These are phyloP conservation scores for Brachylomia viminalis DNA, from an alignment of 2,888 invertebrate genomes.

Conservation along the genomic window DNA sequence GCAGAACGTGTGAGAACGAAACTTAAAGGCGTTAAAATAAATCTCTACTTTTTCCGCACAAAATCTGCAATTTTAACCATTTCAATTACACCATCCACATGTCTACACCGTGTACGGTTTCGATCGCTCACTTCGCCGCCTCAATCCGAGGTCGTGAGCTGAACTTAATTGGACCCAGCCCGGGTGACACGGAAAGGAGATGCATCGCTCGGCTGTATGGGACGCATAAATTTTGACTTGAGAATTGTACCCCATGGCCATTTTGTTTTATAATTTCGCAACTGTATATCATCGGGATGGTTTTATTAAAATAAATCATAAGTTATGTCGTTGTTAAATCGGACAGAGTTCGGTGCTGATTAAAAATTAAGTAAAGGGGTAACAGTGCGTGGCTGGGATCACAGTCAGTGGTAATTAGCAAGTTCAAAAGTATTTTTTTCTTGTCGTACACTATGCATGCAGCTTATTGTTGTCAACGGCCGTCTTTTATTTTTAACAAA, in stretches of 20 bases:
- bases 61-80: constrained; percentile 26
- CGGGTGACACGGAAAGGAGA: constrained; percentile 89
- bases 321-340: constrained; percentile 43
- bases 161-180: constrained; percentile 89
- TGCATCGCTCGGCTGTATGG: constrained; percentile 87
- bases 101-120: constrained; percentile 8
- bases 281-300: constrained; percentile 66
- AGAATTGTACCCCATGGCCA: constrained; percentile 82
- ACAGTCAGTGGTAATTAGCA: not conserved
- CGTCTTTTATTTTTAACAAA: too few relatives aligned
- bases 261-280: constrained; percentile 80
- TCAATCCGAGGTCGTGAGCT: constrained; percentile 86
- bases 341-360: constrained; percentile 25
- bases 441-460: not conserved
- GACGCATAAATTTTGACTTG: constrained; percentile 87
- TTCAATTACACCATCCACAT: constrained; percentile 33
- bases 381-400: not conserved
- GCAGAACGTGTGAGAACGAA: not conserved
- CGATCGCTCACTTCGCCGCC: constrained; percentile 73
- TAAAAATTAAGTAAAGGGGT: constrained; percentile 7
- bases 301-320: constrained; percentile 69
- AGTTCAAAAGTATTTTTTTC: not conserved
- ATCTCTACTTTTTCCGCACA: not conserved
- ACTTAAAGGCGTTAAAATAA: not conserved
- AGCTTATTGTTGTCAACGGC: not conserved